phyloP scores from a whole-genome alignment of 2,113 vertebrate species.

The Natator depressus region DNA sequence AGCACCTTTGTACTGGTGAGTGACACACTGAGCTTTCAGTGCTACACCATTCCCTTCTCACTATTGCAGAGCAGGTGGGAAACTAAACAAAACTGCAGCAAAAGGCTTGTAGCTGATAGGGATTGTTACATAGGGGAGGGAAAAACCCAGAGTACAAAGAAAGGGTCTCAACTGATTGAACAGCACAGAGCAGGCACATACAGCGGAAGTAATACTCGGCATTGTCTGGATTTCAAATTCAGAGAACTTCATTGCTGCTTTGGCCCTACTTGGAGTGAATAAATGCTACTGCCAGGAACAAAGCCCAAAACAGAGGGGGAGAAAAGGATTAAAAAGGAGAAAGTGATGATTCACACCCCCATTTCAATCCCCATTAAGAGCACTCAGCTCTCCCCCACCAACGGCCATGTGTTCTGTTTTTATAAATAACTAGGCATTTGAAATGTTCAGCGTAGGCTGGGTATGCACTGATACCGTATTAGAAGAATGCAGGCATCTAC shows the following conservation, averaged over 20 bases:
- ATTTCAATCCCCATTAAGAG: conserved; percentile 43
- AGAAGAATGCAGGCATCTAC: conserved; percentile 43
- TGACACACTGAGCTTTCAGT: background rate
- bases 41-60: conserved; percentile 10
- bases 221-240: conserved; percentile 58
- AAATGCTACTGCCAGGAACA: conserved; percentile 31
- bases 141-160: conserved; percentile 24
- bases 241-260: conserved; percentile 47
- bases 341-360: conserved; percentile 51
- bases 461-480: conserved; percentile 41
- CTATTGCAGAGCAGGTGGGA: conserved; percentile 56
- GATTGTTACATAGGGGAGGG: conserved; percentile 25
- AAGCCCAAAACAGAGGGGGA: conserved; percentile 22
- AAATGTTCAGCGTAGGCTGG: conserved; percentile 59
- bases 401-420: conserved; percentile 38
- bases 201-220: conserved; percentile 22
- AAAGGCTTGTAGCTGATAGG: background rate
- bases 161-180: conserved; percentile 34
- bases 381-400: background rate
- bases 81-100: conserved; percentile 38
- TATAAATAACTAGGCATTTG: conserved; percentile 62
- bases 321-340: conserved; percentile 43
- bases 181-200: background rate
- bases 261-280: conserved; percentile 32
- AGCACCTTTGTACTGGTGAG: background rate